Percentiles rank a stretch among this genome's conserved stretches.
Conservation (phyloP, 1,140 invertebrate species). For the Paraescarpia echinospica region DNA sequence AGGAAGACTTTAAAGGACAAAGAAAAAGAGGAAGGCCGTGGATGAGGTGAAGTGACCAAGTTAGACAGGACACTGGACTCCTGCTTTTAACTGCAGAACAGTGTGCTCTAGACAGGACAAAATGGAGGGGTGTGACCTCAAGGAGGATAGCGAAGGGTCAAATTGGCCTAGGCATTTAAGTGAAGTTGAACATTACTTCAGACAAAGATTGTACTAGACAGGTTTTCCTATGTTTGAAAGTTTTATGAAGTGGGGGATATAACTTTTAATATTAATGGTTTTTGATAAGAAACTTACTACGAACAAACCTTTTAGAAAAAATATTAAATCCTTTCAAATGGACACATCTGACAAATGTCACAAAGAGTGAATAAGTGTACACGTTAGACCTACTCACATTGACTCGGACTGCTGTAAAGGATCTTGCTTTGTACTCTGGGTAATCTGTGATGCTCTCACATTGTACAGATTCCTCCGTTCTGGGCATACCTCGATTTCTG, state of each 20-base stretch:
- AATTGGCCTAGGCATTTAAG: too few species aligned
- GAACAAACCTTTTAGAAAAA: not conserved
- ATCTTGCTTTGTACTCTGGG: not conserved
- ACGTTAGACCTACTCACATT: not conserved
- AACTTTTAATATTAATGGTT: not conserved
- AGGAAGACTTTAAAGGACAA: too few species aligned
- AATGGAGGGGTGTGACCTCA: too few species aligned
- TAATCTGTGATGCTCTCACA: slow-evolving; percentile 40
- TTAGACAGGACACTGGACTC: too few species aligned
- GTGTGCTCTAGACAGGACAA: too few species aligned
- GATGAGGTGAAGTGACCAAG: too few species aligned
- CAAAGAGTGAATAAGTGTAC: too few species aligned
- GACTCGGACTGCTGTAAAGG: not conserved
- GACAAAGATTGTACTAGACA: not conserved
- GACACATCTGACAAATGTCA: too few species aligned
- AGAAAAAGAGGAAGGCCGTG: too few species aligned
- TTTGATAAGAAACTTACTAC: not conserved
- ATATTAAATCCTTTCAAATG: not conserved
- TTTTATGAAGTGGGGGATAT: not conserved
- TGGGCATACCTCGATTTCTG: not conserved
- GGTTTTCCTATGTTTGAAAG: not conserved
- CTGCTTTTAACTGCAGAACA: too few species aligned
- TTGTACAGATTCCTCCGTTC: slow-evolving; percentile 24
- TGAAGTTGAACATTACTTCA: too few species aligned
- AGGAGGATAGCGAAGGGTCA: too few species aligned